These are phyloP conservation scores for Proteles cristata DNA, from an alignment of 2,113 vertebrate genomes.

Conservation along the genomic window DNA sequence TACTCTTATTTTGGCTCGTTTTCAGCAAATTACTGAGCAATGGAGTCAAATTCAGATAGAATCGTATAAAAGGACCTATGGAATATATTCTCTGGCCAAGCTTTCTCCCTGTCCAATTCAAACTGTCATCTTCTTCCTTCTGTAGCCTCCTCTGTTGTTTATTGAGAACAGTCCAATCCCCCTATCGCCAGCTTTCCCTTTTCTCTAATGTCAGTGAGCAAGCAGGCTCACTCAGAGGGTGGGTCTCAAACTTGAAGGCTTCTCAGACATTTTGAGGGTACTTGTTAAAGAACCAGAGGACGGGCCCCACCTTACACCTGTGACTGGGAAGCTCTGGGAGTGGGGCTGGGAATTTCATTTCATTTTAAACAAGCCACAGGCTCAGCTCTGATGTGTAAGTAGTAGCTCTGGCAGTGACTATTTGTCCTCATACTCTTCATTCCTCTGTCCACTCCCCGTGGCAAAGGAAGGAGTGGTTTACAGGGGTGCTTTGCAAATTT, in stretches of 20 bases:
- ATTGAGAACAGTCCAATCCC: fast-evolving
- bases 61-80: not conserved
- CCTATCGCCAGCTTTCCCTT: not conserved
- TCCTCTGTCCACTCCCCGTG: not conserved
- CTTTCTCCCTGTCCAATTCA: not conserved
- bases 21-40: not conserved
- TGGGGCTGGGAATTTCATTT: no score
- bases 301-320: not conserved
- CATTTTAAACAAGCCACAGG: not conserved
- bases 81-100: not conserved
- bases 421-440: not conserved
- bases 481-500: not conserved
- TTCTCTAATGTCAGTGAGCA: not conserved
- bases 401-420: not conserved
- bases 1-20: not conserved
- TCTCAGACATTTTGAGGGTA: not conserved
- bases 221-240: no score
- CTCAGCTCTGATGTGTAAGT: not conserved
- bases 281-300: not conserved
- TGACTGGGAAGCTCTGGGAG: no score
- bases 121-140: not conserved
- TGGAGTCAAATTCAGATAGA: not conserved
- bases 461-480: not conserved
- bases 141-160: not conserved
- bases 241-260: not conserved